A percentile compares a stretch with the other conserved stretches of the same genome.
phyloP scores from a whole-genome alignment of 2,888 invertebrate genomes.

The Lepetodrilus schrolli region DNA sequence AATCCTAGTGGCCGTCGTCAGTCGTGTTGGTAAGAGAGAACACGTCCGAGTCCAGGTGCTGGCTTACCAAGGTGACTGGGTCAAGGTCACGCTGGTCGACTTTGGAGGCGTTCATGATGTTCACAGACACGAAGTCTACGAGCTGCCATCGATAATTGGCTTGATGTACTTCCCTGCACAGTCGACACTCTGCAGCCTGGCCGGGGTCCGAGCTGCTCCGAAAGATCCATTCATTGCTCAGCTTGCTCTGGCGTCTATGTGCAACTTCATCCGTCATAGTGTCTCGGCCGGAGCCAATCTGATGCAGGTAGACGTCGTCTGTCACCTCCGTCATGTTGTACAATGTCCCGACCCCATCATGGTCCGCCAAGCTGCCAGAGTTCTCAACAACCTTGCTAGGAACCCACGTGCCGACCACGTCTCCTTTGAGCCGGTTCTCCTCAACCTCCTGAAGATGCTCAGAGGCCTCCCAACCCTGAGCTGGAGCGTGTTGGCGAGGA shows the following conservation, averaged over 20 bases:
- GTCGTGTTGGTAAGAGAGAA: constrained; percentile 23
- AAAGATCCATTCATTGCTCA: constrained; percentile 34
- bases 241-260: constrained; percentile 43
- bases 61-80: constrained; percentile 28
- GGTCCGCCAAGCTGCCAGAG: constrained; percentile 30
- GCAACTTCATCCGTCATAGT: constrained; percentile 46
- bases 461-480: not conserved
- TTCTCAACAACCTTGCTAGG: constrained; percentile 43
- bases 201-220: constrained; percentile 26
- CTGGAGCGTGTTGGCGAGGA: constrained; percentile 28
- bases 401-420: constrained; percentile 30
- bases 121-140: constrained; percentile 33
- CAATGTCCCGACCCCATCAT: constrained; percentile 32
- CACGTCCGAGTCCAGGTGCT: constrained; percentile 34
- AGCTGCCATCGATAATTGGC: constrained; percentile 40
- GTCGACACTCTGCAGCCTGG: constrained; percentile 48
- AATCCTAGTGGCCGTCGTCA: constrained; percentile 35
- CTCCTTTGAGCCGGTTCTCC: not conserved
- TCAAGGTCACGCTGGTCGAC: constrained; percentile 49
- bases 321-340: constrained; percentile 26
- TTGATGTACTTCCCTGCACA: constrained; percentile 39
- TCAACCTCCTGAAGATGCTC: not conserved
- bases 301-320: not conserved
- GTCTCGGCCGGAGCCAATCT: constrained; percentile 38
- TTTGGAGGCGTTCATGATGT: constrained; percentile 45